Base-by-base conservation (phyloP, 2,113 vertebrate species). In the Ciconia boyciana region DNA sequence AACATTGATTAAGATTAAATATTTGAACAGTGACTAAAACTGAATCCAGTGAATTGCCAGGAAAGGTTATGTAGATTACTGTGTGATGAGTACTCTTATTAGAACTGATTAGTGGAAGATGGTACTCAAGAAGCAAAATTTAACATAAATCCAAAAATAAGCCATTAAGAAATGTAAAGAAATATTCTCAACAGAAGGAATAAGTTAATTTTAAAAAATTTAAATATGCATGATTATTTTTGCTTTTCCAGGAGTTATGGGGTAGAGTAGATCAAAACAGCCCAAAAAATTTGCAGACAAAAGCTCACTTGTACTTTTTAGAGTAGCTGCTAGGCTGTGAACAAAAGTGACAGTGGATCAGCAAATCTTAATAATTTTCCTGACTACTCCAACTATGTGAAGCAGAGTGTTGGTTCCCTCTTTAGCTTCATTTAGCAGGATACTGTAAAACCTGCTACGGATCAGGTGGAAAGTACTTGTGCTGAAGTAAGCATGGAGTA, bases 21-120 rank as follows among this genome's bases (percentile, higher is more conserved):
- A 94, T 93, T 96, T 95, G 58, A 72, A 69, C 74, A 72, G 65
- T 82, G 44, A 76, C 65, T 93, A 80, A 86, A 89, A 76, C 74
- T 68, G 74, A 55, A 58, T 83, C 19, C 68, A 88, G 51, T 65
- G 10, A 54, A 49, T 77, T 90, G 71, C 58, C 58, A 90, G 57
- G 48, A 93, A 85, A 83, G 55, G 79, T 87, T 93, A 76, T 54
- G 34, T n/a, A 90, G 90, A 94, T 86, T 82, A 75, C 12, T 31
- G 25, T 79, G 51, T 69, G 66, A 65, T 49, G 31, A 58, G 16
- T 54, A 55, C 49, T 66, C 26, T 74, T 85, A 61, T 13, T 62
- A 80, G 65, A 92, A 43, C 51, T 55, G 41, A 80, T 46, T 39
- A 79, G 74, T 65, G 41, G 54, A 80, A 90, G 31, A 55, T 7